Evolutionary conservation across 2,888 invertebrate species (phyloP).

Genomic region (Bellardia bayeri): DNA sequence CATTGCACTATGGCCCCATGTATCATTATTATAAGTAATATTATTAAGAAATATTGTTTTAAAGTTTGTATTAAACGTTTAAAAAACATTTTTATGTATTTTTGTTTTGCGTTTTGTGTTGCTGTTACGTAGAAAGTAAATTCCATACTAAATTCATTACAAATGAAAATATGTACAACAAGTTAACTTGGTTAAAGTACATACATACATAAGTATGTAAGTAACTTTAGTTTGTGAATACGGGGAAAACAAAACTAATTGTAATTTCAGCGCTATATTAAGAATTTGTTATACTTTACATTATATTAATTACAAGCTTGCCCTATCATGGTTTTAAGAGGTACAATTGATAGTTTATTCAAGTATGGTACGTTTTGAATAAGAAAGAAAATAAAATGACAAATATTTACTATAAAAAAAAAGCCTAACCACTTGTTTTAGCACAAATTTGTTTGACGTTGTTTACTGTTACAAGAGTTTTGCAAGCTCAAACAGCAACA

Average conservation of each 20-base stretch:
- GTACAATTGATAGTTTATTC: background rate
- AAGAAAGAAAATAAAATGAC: too few species aligned
- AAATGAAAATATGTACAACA: background rate
- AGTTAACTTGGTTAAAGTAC: background rate
- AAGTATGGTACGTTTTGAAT: background rate
- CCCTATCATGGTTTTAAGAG: background rate
- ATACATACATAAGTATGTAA: background rate
- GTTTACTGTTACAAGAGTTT: too few species aligned
- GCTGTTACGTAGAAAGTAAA: constrained; percentile 35
- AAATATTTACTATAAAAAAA: too few species aligned
- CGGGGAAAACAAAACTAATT: constrained; percentile 3
- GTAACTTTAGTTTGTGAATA: background rate
- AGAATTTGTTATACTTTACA: constrained; percentile 37
- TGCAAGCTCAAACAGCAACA: too few species aligned
- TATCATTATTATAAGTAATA: constrained; percentile 41
- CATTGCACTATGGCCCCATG: constrained; percentile 68
- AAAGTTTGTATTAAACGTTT: constrained; percentile 13
- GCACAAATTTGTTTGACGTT: too few species aligned
- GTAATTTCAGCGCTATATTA: constrained; percentile 17
- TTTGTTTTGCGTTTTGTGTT: constrained; percentile 15
- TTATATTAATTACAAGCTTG: background rate
- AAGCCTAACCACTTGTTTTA: too few species aligned
- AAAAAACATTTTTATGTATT: constrained; percentile 45
- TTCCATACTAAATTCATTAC: constrained; percentile 30
- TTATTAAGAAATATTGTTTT: constrained; percentile 37